Evolutionary conservation across 2,888 invertebrate species (phyloP), one percentile per base, ranked within the genome.

Genomic region (Cremastinae sp.): DNA sequence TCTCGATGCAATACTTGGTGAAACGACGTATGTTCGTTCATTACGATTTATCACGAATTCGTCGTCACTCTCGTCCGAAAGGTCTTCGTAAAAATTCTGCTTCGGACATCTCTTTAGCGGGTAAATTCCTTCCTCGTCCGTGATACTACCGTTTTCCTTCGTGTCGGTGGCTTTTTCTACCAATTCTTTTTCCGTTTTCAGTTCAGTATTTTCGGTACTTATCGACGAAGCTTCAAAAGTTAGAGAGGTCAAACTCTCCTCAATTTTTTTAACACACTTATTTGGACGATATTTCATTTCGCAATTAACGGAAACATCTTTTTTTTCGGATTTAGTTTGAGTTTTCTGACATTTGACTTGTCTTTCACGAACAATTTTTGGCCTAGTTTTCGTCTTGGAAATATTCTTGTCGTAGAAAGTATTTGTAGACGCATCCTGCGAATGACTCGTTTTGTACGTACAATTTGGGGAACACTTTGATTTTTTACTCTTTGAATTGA

Each of bases 11-110:
- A 43, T 36, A 9, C 58, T 43, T 8, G 49, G 20, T 18, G 58
- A 65, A 59, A 74, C 38, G 7, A 64, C 12, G n/a, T 69, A 69
- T 0, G 69, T 70, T 59, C 69, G 43, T 28, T 74, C 69, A 12
- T 20, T 20, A 38, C 64, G 62, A 58, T 51, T 22, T 10, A 22
- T 69, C 41, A 14, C 0, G 28, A 51, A 5, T 22, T 22, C 18
- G 9, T 59, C 43, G n/a, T 54, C 36, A 28, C 5, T 41, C 41
- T n/a, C n/a, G 36, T 41, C 36, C 36, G 16, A 28, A 7, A 16
- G 18, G 43, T 7, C 14, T 53, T 53, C 22, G 58, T 49, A 4
- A 12, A 8, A 12, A 18, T n/a, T 54, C 20, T 38, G 49, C 20
- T 43, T 8, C 12, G 18, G 28, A 1, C 0, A 18, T 49, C 47